Percentiles rank a stretch among this genome's conserved stretches.
phyloP scores from a whole-genome alignment of 35 echinoderm and acorn worm genomes.

The Ophiothrix spiculata region DNA sequence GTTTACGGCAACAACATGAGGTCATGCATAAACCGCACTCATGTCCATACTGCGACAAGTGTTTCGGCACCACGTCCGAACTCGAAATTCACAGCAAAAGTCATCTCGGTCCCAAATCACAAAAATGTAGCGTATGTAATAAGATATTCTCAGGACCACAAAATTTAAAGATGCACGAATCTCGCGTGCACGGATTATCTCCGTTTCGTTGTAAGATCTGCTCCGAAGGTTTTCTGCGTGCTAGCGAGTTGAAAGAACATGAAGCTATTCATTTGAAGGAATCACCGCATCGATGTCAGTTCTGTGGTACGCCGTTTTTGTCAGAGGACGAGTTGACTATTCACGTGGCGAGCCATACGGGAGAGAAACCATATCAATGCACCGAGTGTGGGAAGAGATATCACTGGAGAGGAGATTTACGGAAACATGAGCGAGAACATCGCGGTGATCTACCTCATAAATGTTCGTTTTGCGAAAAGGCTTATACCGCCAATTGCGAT shows the following conservation, averaged over 20 bases:
- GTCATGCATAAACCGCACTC: background rate
- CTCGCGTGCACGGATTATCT: background rate
- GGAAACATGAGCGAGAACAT: conserved; percentile 14
- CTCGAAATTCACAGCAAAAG: background rate
- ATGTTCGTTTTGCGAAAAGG: conserved; percentile 17
- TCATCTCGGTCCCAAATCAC: background rate
- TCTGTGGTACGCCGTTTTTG: background rate
- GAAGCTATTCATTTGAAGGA: background rate
- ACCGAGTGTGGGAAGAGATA: background rate
- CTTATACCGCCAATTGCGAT: background rate
- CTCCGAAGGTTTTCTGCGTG: background rate
- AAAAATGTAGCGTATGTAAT: conserved; percentile 5
- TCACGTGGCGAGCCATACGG: background rate
- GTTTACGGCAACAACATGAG: background rate
- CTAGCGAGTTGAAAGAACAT: conserved; percentile 11
- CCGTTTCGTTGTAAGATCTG: conserved; percentile 22
- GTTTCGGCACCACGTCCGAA: background rate
- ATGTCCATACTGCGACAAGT: background rate
- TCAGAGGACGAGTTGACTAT: background rate
- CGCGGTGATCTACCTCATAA: background rate
- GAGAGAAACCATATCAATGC: conserved; percentile 23
- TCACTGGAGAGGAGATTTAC: background rate
- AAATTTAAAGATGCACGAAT: conserved; percentile 1
- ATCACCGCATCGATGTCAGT: background rate
- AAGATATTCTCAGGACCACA: background rate